Base-by-base conservation (phyloP, 2,888 invertebrate species). In the Allygus modestus region DNA sequence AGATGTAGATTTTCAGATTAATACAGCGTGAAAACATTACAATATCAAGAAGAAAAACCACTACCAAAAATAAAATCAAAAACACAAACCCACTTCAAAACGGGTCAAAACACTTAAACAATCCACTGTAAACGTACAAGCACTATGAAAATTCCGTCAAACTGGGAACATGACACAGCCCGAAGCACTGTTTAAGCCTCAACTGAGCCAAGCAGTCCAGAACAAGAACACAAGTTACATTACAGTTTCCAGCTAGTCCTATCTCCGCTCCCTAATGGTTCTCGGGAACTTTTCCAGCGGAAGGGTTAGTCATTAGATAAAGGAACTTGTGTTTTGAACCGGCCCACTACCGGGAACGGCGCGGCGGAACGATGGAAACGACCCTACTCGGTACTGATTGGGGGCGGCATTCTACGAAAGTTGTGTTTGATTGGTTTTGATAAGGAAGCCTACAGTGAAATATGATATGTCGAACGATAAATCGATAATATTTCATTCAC, bases 211-310 rank as follows among this genome's bases (percentile, higher is more conserved):
- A 15, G 31, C n/a, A n/a, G n/a, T n/a, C n/a, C n/a, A n/a, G n/a
- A n/a, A n/a, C n/a, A n/a, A n/a, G 65, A 15, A 1, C 26, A 31
- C 31, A 65, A 65, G 65, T 28, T 28, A 65, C 65, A 28, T 15
- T 65, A 65, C 20, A 15, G 65, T 31, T 58, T 65, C 65, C 65
- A 65, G 65, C 65, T 58, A 58, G 20, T 1, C 26, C 28, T 65
- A 65, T 65, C 65, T 28, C 4, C 31, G 4, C 5, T 54, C 7
- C 54, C 31, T 65, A 65, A 65, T 65, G 65, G 65, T 2, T 28
- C n/a, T 28, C 65, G 4, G 65, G 65, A 65, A 65, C 12, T 2
- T 54, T 31, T 28, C 9, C 65, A 28, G 65, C 1, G 4, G 65
- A 65, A 28, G 65, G 28, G 65, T 65, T 28, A 65, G 9, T 5